These are phyloP conservation scores for Acrocephalus kingi DNA, from an alignment of 2,113 vertebrate genomes.

Conservation along the genomic window DNA sequence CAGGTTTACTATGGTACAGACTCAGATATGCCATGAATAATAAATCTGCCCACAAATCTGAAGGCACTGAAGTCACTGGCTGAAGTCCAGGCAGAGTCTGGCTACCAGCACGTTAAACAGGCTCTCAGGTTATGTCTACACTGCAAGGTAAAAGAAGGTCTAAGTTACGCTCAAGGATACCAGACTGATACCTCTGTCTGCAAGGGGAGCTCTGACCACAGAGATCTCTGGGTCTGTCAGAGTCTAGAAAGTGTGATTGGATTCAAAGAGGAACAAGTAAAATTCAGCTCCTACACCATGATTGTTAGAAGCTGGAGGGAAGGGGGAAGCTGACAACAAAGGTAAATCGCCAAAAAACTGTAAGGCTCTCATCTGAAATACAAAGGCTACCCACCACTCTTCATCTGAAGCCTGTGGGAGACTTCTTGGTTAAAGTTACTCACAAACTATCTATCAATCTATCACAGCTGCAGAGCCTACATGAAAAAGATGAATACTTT, in stretches of 20 bases:
- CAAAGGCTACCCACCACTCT: neutral
- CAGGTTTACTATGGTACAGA: neutral
- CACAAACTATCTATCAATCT: neutral
- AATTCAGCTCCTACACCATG: neutral
- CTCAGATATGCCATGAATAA: neutral
- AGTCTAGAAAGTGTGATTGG: neutral
- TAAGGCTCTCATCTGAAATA: neutral
- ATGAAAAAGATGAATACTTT: neutral
- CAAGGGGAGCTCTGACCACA: neutral
- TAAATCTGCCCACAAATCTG: neutral
- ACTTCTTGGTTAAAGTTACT: neutral
- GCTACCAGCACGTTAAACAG: neutral
- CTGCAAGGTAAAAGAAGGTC: neutral
- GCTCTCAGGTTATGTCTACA: neutral
- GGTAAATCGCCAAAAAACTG: neutral
- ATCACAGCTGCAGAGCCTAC: neutral
- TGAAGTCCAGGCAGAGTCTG: neutral
- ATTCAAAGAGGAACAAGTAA: neutral
- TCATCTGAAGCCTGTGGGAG: neutral
- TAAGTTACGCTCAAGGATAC: neutral
- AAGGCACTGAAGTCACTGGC: neutral
- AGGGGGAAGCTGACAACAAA: neutral
- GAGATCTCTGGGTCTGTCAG: neutral
- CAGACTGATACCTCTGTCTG: neutral
- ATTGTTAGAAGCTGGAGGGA: neutral